phyloP scores from a whole-genome alignment of 2,797 vertebrate genomes.

The Etheostoma perlongum region DNA sequence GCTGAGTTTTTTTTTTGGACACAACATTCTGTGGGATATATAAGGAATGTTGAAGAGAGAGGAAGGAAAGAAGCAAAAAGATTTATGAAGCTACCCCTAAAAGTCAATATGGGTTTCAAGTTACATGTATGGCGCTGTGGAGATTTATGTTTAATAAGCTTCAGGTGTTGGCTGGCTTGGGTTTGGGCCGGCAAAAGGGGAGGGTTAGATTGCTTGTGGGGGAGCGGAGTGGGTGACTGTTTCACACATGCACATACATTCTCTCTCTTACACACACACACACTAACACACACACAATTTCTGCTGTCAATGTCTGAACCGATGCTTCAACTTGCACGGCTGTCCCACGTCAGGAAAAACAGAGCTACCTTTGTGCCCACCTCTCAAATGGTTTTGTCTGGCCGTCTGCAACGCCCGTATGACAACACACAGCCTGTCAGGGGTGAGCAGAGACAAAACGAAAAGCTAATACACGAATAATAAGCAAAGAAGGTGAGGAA shows the following conservation, averaged over 20 bases:
- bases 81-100: slow-evolving; percentile 85
- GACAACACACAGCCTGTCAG: slow-evolving; percentile 70
- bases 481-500: slow-evolving; percentile 76
- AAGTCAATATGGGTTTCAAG: slow-evolving; percentile 85
- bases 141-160: slow-evolving; percentile 89
- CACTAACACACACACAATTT: slow-evolving; percentile 40
- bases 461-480: slow-evolving; percentile 79
- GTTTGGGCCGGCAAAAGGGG: slow-evolving; percentile 30
- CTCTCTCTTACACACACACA: slow-evolving; percentile 16
- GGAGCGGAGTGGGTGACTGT: slow-evolving; percentile 40
- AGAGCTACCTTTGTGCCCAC: slow-evolving; percentile 83
- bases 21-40: slow-evolving; percentile 36
- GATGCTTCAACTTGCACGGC: slow-evolving; percentile 72
- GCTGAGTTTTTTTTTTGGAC: slow-evolving; percentile 39
- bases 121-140: slow-evolving; percentile 78
- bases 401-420: slow-evolving; percentile 28
- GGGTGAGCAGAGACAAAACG: slow-evolving; percentile 75
- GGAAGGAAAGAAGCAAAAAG: slow-evolving; percentile 66
- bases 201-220: slow-evolving; percentile 22
- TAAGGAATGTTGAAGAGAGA: slow-evolving; percentile 60
- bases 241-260: slow-evolving; percentile 32
- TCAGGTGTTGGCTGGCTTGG: slow-evolving; percentile 83
- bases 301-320: slow-evolving; percentile 76
- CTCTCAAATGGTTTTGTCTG: slow-evolving; percentile 55
- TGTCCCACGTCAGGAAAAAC: slow-evolving; percentile 75